A percentile compares a stretch with the other conserved stretches of the same genome.
Conservation (phyloP, 2,888 invertebrate genomes). For the Drosophila koepferae region DNA sequence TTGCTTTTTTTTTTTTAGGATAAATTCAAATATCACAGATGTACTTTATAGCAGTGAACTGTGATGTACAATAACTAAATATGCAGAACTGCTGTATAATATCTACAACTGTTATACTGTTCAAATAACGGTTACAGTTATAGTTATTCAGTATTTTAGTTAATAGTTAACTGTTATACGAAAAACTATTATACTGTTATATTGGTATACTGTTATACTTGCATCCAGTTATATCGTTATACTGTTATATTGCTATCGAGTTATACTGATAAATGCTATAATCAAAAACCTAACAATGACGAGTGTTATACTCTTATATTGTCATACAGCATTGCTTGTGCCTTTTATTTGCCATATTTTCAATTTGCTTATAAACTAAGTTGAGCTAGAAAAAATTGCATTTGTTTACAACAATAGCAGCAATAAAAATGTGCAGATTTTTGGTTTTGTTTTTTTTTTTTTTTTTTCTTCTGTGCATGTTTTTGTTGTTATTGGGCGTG, state of each 20-base stretch:
- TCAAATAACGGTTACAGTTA: not conserved
- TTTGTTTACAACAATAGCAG: conserved; percentile 23
- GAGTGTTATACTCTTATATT: conserved; percentile 30
- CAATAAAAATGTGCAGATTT: conserved; percentile 18
- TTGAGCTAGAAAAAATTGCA: conserved; percentile 22
- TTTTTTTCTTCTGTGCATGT: not conserved
- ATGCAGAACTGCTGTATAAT: not conserved
- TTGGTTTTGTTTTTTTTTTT: not conserved
- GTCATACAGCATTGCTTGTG: conserved; percentile 51
- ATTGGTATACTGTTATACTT: not conserved
- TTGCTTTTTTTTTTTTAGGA: not conserved
- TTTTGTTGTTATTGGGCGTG: conserved; percentile 25
- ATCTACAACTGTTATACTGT: not conserved
- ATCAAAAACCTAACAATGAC: not conserved
- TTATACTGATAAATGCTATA: not conserved
- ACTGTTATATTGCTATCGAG: not conserved
- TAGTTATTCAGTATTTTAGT: not conserved
- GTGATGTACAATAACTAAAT: no score
- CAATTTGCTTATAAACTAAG: conserved; percentile 54
- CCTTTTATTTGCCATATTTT: conserved; percentile 41
- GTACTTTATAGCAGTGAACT: no score
- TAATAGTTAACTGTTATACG: not conserved
- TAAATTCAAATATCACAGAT: not conserved
- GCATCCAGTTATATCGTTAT: not conserved
- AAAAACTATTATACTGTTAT: not conserved